Base-by-base conservation (phyloP, 2,113 vertebrate genomes). In the Lepidothrix coronata region DNA sequence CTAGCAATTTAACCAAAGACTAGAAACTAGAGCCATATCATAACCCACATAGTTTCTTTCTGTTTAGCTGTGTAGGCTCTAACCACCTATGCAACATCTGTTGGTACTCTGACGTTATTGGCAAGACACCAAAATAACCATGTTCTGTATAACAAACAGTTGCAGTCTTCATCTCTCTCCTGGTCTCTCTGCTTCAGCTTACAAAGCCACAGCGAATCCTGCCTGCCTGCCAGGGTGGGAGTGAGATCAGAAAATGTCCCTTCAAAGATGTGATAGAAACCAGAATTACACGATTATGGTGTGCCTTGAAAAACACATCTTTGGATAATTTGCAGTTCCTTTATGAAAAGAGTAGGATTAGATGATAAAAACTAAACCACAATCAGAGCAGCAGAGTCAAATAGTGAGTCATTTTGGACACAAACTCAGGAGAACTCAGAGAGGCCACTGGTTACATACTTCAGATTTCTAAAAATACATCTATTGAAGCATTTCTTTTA, bases 31-130 rank as follows among this genome's bases (percentile, higher is more conserved):
- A 59, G 51, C 11, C 16, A 3, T 74, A 43, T 52, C 57, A 43
- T 41, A 95, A 79, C 13, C 4, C 44, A 43, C 17, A 37, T 6
- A 37, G 35, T 73, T 88, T 70, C 58, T 35, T 76, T 95, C 59
- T 88, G 59, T 68, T 93, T 94, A 94, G 88, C 90, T 94, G 78
- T 5, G 9, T 27, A 80, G 85, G n/a, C 28, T 88, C 62, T 91
- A 89, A 88, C 94, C 77, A 80, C 46, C 77, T 76, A 49, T 85
- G 59, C 51, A 89, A 79, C 89, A 92, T 92, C 82, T 93, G 83
- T 75, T 62, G 70, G 46, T 61, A 52, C 61, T 89, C 59, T 44
- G 76, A 46, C 3, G 2, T 55, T 86, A 74, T n/a, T 85, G 91
- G 94, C 71, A 80, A 76, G 71, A 61, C n/a, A 95, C 68, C 74